Percentiles rank a stretch among this genome's conserved stretches.
Evolutionary conservation across 2,113 vertebrate genomes (phyloP).

Genomic region (Chaenocephalus aceratus): DNA sequence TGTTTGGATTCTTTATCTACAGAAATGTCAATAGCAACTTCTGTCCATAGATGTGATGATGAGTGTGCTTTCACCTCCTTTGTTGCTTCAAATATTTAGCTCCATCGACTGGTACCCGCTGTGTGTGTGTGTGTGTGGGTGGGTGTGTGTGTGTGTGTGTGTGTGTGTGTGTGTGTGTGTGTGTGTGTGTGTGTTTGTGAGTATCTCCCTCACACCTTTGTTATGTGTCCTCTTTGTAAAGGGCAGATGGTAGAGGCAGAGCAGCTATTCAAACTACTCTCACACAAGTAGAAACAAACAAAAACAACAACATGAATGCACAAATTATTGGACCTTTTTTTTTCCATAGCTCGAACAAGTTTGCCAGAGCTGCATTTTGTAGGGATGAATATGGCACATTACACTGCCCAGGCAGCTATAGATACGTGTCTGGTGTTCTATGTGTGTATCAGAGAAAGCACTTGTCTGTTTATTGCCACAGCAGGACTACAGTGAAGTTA

Average conservation of each 20-base stretch:
- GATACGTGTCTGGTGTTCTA: neutral
- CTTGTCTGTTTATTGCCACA: neutral
- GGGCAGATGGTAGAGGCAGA: conserved; percentile 17
- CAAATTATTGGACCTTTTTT: neutral
- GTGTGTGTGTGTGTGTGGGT: conserved; percentile 7
- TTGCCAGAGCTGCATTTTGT: neutral
- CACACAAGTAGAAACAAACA: conserved; percentile 42
- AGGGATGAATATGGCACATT: neutral
- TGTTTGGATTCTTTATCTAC: conserved; percentile 52
- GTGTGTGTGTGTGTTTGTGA: conserved; percentile 39
- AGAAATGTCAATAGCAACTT: conserved; percentile 70
- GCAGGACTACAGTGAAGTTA: neutral
- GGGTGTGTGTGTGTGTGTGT: conserved; percentile 43
- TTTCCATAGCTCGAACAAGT: neutral
- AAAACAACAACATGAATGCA: neutral
- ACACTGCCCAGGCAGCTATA: neutral
- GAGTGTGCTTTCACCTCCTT: conserved; percentile 23
- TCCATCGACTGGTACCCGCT: conserved; percentile 45
- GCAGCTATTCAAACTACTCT: conserved; percentile 40
- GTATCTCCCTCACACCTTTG: conserved; percentile 30
- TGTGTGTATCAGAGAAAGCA: conserved; percentile 4
- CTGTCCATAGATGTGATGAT: neutral
- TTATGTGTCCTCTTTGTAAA: conserved; percentile 29
- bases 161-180: conserved; percentile 42
- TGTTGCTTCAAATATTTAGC: conserved; percentile 42